A percentile compares a stretch with the other conserved stretches of the same genome.
Conservation (phyloP, 2,888 invertebrate genomes). For the Lithophane ornitopus region DNA sequence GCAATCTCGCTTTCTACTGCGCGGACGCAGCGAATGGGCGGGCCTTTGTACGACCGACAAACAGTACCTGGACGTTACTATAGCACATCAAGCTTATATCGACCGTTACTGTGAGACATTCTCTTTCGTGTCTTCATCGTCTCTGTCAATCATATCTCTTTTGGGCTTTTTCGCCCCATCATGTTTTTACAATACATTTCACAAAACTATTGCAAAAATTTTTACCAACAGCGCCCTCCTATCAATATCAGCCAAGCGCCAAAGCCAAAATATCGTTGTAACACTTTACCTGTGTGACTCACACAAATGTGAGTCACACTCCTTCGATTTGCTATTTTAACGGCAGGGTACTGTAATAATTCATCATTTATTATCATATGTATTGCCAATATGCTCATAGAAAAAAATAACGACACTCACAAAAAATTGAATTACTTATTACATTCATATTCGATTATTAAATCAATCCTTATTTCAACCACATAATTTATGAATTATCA, state of each 20-base stretch:
- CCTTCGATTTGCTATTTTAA: neutral
- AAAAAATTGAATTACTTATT: neutral
- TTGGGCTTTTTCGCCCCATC: too few relatives aligned
- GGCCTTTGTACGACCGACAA: constrained; percentile 27
- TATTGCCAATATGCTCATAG: constrained; percentile 4
- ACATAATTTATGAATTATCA: constrained; percentile 12
- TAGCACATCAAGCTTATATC: neutral
- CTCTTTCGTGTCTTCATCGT: neutral
- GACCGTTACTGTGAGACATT: neutral
- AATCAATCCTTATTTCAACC: constrained; percentile 9
- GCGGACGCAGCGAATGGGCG: constrained; percentile 41
- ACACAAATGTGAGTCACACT: neutral
- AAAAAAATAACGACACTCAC: constrained; percentile 1
- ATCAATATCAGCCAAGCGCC: neutral
- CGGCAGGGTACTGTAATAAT: neutral
- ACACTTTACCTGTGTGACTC: neutral
- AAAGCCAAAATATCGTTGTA: neutral
- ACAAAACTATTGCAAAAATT: neutral
- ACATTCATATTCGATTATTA: constrained; percentile 17
- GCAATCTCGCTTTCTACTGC: constrained; percentile 66
- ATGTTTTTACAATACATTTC: neutral
- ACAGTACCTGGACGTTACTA: neutral
- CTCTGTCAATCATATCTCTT: too few relatives aligned
- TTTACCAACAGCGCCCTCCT: neutral
- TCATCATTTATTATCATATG: neutral